Percentiles rank a stretch among this genome's conserved stretches.
Evolutionary conservation across 64 coral and sea anemone genomes (phyloP).

Genomic region (Stichodactyla mertensii): DNA sequence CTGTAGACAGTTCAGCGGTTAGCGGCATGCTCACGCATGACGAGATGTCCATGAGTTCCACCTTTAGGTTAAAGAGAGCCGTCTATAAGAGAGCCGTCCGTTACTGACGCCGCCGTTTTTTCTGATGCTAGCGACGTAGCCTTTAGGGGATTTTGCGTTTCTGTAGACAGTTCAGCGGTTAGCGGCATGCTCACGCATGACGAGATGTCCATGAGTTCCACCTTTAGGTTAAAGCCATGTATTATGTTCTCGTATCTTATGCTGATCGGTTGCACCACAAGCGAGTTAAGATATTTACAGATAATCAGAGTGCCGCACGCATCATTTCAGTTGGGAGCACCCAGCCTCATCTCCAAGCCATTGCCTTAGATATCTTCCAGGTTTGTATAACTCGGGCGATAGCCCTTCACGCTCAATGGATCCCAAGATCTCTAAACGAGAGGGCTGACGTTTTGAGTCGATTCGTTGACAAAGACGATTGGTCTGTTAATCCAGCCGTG

Average conservation of each 20-base stretch:
- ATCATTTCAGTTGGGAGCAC: constrained; percentile 20
- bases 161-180: constrained; percentile 11
- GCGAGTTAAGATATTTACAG: constrained; percentile 25
- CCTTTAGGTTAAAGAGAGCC: too few relatives aligned
- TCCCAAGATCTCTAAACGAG: constrained; percentile 26
- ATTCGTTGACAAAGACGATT: constrained; percentile 47
- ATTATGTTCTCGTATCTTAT: constrained; percentile 38
- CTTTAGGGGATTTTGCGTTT: constrained; percentile 34
- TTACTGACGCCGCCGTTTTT: constrained; percentile 24
- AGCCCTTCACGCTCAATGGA: constrained; percentile 30
- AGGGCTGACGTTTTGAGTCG: constrained; percentile 45
- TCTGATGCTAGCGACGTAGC: constrained; percentile 43
- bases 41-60: constrained; percentile 29
- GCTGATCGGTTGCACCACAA: constrained; percentile 18
- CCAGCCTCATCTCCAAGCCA: background rate
- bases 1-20: constrained; percentile 13
- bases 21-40: constrained; percentile 15
- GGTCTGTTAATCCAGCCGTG: constrained; percentile 39
- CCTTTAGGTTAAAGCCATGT: constrained; percentile 35
- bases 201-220: constrained; percentile 13
- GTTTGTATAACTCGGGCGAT: constrained; percentile 24
- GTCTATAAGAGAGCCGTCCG: constrained; percentile 14
- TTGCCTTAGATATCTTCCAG: constrained; percentile 22
- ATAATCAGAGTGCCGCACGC: constrained; percentile 30
- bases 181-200: constrained; percentile 13